Conservation (phyloP, 2,888 invertebrate species). For the Aphrophora alni region DNA sequence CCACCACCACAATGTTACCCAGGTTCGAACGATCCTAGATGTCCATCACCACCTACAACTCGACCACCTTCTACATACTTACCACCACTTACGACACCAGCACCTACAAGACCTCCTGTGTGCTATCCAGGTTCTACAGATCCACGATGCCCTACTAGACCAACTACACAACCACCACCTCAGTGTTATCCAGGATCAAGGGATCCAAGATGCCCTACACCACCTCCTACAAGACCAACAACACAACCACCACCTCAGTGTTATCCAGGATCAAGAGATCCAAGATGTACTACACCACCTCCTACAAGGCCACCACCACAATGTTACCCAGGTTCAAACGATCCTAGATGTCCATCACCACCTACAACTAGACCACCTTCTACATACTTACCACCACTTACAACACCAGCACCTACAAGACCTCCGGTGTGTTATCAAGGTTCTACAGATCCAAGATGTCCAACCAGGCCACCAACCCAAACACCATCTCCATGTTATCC, state of each 20-base stretch:
- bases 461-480: slow-evolving; percentile 48
- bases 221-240: slow-evolving; percentile 49
- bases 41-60: slow-evolving; percentile 44
- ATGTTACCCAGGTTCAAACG: slow-evolving; percentile 53
- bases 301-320: slow-evolving; percentile 45
- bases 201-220: slow-evolving; percentile 55
- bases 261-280: slow-evolving; percentile 45
- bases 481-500: slow-evolving; percentile 48
- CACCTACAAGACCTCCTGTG: slow-evolving; percentile 43
- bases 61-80: slow-evolving; percentile 10
- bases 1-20: slow-evolving; percentile 56
- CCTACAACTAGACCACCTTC: slow-evolving; percentile 48
- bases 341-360: slow-evolving; percentile 48
- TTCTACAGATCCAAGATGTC: slow-evolving; percentile 54
- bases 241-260: slow-evolving; percentile 44
- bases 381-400: slow-evolving; percentile 51
- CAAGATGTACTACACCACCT: slow-evolving; percentile 47
- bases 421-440: slow-evolving; percentile 55
- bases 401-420: slow-evolving; percentile 44
- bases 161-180: slow-evolving; percentile 45
- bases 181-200: slow-evolving; percentile 55
- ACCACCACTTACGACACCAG: slow-evolving; percentile 16
- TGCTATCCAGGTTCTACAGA: slow-evolving; percentile 56
- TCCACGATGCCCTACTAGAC: slow-evolving; percentile 49
- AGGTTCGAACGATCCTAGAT: slow-evolving; percentile 56